Evolutionary conservation across 2,888 invertebrate species (phyloP), one percentile per base, ranked within the genome.

Genomic region (Prosapia bicincta): DNA sequence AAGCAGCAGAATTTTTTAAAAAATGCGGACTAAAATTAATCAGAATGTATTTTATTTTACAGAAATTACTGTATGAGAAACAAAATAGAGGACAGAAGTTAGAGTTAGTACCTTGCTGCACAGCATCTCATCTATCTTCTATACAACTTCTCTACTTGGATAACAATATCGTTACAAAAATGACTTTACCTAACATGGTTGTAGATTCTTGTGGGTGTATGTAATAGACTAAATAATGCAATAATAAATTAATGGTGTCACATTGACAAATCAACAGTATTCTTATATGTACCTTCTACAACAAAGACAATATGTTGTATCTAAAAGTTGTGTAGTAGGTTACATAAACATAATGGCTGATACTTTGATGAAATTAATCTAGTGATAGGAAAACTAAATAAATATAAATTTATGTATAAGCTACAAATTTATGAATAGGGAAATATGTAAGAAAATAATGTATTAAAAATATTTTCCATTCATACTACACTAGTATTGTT

Each of bases 121-220:
- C 95, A 7, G 94, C 96, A 0, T 94, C 93, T 70, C 92, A 92
- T 78, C 92, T 94, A 85, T 92, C 93, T 78, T 90, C 93, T 0
- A 86, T 96, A 73, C 92, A 93, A 81, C 85, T 96, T 66, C 88
- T 96, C 10, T 95, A 94, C 83, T 89, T 92, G 86, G 93, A 94
- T 83, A 93, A 93, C 81, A 91, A 91, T 81, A 92, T 93, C 3
- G 90, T 93, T 79, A 92, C 92, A 67, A 91, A 92, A 81, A 93
- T 93, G 83, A 91, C 91, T 0, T 85, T 96, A 77, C 94, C 95
- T 0, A 95, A 96, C 82, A 96, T 96, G 95, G 92, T 95, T 65
- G 94, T 96, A n/a, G 94, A 95, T 81, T 90, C 93, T 6, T 96
- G 96, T 83, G 96, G 95, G 23, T 96, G 96, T 83, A 92, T 94